phyloP scores from a whole-genome alignment of 1,140 invertebrate genomes.

The Drosophila biarmipes region DNA sequence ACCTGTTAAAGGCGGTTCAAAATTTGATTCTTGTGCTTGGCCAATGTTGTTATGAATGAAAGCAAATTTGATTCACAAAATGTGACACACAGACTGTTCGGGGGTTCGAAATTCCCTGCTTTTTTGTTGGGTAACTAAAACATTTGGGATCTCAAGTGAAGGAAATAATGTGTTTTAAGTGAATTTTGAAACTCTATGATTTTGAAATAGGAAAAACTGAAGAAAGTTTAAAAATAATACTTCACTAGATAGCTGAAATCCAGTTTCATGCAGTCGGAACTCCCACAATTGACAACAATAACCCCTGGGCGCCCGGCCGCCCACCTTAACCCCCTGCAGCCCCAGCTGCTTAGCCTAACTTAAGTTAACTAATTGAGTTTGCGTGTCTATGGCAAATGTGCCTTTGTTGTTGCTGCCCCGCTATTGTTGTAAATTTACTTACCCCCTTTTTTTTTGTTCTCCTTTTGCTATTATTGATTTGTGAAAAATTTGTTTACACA shows the following conservation, averaged over 20 bases:
- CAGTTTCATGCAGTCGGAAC: not conserved
- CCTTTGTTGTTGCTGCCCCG: slow-evolving; percentile 40
- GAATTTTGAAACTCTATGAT: not conserved
- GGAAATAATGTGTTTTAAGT: not conserved
- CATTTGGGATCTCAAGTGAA: too few species aligned
- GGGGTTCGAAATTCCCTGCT: too few species aligned
- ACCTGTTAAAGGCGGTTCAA: not conserved
- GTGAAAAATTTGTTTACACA: slow-evolving; percentile 72
- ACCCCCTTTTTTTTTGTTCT: not conserved
- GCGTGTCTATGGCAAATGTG: slow-evolving; percentile 71
- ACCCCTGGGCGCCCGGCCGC: slow-evolving; percentile 11
- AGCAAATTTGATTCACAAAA: not conserved
- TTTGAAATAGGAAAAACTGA: not conserved
- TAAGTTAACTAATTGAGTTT: slow-evolving; percentile 75
- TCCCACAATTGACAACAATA: slow-evolving; percentile 34
- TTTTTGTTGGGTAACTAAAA: too few species aligned
- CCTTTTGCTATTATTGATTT: slow-evolving; percentile 58
- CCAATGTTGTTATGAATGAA: not conserved
- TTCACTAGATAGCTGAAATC: not conserved
- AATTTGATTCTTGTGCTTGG: not conserved
- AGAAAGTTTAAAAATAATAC: too few species aligned
- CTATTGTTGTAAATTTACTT: slow-evolving; percentile 40
- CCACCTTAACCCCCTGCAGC: slow-evolving; percentile 3
- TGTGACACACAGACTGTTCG: not conserved
- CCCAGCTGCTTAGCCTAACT: slow-evolving; percentile 42